These are phyloP conservation scores for Pseudomugil tenellus DNA, from an alignment of 2,797 vertebrate species.

Conservation along the genomic window DNA sequence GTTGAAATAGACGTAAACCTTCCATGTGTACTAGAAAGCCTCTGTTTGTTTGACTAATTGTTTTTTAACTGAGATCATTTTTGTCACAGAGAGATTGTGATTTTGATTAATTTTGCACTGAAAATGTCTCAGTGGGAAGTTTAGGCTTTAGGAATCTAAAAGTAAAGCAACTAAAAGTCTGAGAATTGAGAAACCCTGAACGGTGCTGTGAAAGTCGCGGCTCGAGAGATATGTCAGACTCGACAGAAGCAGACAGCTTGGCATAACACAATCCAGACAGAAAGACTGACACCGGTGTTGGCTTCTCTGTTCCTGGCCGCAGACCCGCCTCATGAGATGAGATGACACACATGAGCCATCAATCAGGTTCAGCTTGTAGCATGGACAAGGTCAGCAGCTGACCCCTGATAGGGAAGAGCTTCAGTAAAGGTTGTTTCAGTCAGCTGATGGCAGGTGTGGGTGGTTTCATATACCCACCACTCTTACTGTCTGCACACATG, in stretches of 20 bases:
- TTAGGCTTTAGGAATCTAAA: constrained; percentile 4
- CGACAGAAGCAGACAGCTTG: constrained; percentile 43
- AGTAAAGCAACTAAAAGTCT: not conserved
- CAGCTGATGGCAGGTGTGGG: constrained; percentile 39
- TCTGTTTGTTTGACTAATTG: constrained; percentile 16
- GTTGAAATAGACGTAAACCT: constrained; percentile 22
- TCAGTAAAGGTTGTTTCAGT: constrained; percentile 28
- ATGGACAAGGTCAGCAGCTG: constrained; percentile 53
- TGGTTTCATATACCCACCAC: constrained; percentile 15
- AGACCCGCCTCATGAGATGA: constrained; percentile 10
- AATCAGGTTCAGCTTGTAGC: constrained; percentile 43
- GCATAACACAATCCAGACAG: constrained; percentile 54
- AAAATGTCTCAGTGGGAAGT: constrained; percentile 8
- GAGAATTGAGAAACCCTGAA: constrained; percentile 9
- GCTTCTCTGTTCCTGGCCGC: constrained; percentile 25
- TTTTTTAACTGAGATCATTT: constrained; percentile 12
- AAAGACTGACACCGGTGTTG: constrained; percentile 30
- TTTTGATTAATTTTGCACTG: constrained; percentile 6
- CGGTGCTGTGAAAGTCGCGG: constrained; percentile 36
- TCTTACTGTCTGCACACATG: not conserved
- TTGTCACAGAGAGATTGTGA: constrained; percentile 5
- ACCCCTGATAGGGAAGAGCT: constrained; percentile 22
- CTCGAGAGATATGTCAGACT: constrained; percentile 34
- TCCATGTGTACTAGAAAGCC: constrained; percentile 12
- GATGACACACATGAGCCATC: constrained; percentile 24